Evolutionary conservation across 2,797 vertebrate genomes (phyloP), one percentile per base, ranked within the genome.

Genomic region (Pangasius krempfi): DNA sequence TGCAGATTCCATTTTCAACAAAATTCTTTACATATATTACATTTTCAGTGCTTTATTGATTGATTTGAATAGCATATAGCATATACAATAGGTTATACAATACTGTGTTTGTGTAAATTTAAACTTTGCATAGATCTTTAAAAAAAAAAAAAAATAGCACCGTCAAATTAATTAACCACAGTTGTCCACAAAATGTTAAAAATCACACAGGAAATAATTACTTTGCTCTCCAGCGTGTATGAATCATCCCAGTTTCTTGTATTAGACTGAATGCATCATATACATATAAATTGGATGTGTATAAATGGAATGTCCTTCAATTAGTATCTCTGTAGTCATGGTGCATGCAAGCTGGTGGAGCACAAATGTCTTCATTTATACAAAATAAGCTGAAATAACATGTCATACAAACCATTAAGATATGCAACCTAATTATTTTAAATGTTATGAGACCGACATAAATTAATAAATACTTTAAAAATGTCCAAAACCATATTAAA

Each of bases 121-220:
- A 89, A 92, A 88, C 87, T 87, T 96, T 96, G 95, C 95, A 96
- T 96, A 96, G 95, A 93, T 95, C 58, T 37, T 89, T 73, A 93
- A 89, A 94, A 4, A 62, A 62, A n/a, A n/a, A 5, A 76, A 76
- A 2, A 76, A 76, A 50, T 33, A 79, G 85, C 85, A 86, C 85
- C 73, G 66, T 25, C 58, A 79, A 25, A 66, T 78, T 7, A 76
- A 76, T 78, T 88, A 94, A 96, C 94, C 94, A 95, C 94, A 93
- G 92, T 91, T 76, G 89, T 92, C 86, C 70, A 79, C 33, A 79
- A 85, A 83, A 91, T 91, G 91, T 79, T 91, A 92, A 92, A 92
- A 92, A 94, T 86, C 33, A 47, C 56, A 54, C n/a, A 58, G 50
- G 4, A 72, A 84, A 44, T 60, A 82, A 60, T 27, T 81, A 52